Evolutionary conservation across 2,888 invertebrate species (phyloP).

Genomic region (Xanthorhoe designata): DNA sequence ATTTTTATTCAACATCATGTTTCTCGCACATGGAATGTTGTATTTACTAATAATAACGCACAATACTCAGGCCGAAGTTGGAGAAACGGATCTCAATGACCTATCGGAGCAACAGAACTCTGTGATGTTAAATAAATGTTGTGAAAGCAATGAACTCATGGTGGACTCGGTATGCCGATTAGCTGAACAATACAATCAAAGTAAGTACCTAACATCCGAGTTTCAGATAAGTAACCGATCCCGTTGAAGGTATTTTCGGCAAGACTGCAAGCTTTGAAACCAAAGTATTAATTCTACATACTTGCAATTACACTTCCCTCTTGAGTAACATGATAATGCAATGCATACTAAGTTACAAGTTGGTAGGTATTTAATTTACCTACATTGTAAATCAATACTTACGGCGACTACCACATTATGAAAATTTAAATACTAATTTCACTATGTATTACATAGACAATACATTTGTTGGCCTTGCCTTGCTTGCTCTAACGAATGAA

Average conservation of each 20-base stretch:
- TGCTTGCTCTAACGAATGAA: too few relatives aligned
- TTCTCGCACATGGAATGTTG: constrained; percentile 66
- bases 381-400: neutral
- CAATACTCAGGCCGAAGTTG: constrained; percentile 53
- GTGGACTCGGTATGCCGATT: constrained; percentile 88
- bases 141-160: constrained; percentile 89
- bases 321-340: constrained; percentile 25
- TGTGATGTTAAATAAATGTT: constrained; percentile 91
- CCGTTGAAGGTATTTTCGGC: constrained; percentile 16
- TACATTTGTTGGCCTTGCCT: too few relatives aligned
- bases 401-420: neutral
- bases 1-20: constrained; percentile 40
- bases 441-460: neutral
- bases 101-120: constrained; percentile 75
- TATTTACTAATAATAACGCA: constrained; percentile 59
- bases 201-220: constrained; percentile 60
- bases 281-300: constrained; percentile 17
- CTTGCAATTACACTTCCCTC: constrained; percentile 19
- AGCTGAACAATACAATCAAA: constrained; percentile 86
- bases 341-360: constrained; percentile 31
- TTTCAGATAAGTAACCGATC: constrained; percentile 23
- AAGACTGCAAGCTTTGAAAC: constrained; percentile 29
- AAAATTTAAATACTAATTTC: neutral
- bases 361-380: neutral
- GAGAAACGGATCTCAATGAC: constrained; percentile 78